These are phyloP conservation scores for Microplitis demolitor DNA, from an alignment of 1,140 invertebrate species.

Conservation along the genomic window DNA sequence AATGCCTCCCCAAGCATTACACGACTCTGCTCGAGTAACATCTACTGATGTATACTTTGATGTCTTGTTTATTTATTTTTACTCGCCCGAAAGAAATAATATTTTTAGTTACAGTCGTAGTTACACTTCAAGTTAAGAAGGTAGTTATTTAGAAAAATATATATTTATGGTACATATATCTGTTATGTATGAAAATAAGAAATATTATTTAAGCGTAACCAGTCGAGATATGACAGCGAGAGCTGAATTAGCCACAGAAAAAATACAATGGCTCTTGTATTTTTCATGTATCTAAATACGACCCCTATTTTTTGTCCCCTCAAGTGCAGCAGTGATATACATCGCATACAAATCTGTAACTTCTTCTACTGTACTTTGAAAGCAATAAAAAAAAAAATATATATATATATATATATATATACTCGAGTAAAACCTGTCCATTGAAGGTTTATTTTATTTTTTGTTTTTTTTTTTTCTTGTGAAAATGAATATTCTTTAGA, in stretches of 20 bases:
- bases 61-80: slow-evolving; percentile 4
- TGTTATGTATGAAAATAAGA: no score
- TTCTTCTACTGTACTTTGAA: no score
- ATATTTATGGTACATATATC: no score
- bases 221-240: slow-evolving; percentile 33
- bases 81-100: no score
- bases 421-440: neutral
- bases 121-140: no score
- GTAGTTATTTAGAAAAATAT: no score
- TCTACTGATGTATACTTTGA: neutral
- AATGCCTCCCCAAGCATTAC: slow-evolving; percentile 27
- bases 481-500: neutral
- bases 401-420: neutral
- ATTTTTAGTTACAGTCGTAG: no score
- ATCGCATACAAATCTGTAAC: neutral
- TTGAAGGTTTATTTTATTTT: no score
- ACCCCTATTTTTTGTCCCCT: slow-evolving; percentile 41
- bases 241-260: slow-evolving; percentile 47
- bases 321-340: slow-evolving; percentile 1
- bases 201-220: slow-evolving; percentile 32
- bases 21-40: slow-evolving; percentile 17
- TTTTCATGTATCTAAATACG: slow-evolving; percentile 6
- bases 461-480: neutral
- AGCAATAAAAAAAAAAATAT: neutral
- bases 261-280: slow-evolving; percentile 41